Conservation (phyloP, 2,797 vertebrate species). For the Galagoides demidoff region DNA sequence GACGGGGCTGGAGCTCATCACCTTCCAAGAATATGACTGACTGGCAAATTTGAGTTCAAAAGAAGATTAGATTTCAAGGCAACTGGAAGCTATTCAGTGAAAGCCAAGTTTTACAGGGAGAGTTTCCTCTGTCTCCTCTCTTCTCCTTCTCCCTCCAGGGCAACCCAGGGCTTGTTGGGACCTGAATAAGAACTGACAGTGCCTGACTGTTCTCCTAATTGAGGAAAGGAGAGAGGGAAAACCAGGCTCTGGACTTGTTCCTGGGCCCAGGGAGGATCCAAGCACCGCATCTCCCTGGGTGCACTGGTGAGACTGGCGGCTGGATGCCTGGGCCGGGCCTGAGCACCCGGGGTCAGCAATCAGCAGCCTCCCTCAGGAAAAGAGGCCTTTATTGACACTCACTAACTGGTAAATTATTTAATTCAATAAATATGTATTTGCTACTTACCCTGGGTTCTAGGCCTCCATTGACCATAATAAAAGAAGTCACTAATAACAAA, state of each 20-base stretch:
- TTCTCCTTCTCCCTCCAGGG: slow-evolving; percentile 75
- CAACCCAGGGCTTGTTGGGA: slow-evolving; percentile 84
- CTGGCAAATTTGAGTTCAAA: slow-evolving; percentile 88
- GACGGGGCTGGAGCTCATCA: slow-evolving; percentile 78
- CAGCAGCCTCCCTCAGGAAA: neutral
- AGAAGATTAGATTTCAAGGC: slow-evolving; percentile 90
- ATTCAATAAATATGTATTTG: neutral
- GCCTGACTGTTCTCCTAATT: slow-evolving; percentile 82
- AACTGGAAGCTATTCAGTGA: slow-evolving; percentile 89
- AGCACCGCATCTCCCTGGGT: neutral
- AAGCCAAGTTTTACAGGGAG: slow-evolving; percentile 85
- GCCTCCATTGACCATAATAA: neutral
- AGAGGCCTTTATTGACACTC: neutral
- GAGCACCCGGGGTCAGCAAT: neutral
- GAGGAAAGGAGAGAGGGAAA: slow-evolving; percentile 79
- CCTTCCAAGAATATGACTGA: slow-evolving; percentile 89
- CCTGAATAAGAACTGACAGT: slow-evolving; percentile 83
- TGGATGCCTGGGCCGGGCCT: neutral
- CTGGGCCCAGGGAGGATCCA: neutral
- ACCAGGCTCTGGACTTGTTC: slow-evolving; percentile 63
- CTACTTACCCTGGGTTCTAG: neutral
- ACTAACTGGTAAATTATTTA: neutral
- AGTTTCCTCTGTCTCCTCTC: slow-evolving; percentile 82
- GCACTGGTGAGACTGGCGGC: fast-evolving
- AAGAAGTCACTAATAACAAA: neutral